Evolutionary conservation across 92 coral and sea anemone species (phyloP).

Genomic region (Diadumene lineata): DNA sequence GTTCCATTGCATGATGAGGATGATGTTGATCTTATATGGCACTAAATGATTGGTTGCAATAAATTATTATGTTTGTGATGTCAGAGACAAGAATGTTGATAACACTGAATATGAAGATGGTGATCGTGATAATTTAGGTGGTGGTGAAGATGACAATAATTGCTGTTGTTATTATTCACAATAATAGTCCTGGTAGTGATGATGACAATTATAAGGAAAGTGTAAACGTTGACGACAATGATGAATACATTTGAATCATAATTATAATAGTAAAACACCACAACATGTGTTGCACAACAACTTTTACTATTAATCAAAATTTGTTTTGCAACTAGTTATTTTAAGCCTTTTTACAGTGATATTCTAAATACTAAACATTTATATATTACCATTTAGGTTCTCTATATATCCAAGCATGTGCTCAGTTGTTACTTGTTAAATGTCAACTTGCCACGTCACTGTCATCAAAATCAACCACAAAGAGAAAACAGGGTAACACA

Average conservation of each 20-base stretch:
- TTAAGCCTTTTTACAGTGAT: no score
- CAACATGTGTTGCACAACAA: no score
- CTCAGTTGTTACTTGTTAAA: conserved; percentile 78
- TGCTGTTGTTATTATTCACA: not conserved
- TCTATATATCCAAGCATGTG: conserved; percentile 75
- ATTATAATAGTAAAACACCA: no score
- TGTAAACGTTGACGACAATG: no score
- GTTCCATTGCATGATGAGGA: not conserved
- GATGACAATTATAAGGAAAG: not conserved
- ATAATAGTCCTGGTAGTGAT: not conserved
- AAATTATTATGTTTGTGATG: not conserved
- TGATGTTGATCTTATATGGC: not conserved
- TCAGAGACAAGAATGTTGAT: no score
- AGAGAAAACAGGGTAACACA: conserved; percentile 55
- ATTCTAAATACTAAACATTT: no score
- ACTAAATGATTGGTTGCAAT: not conserved
- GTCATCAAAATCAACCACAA: conserved; percentile 28
- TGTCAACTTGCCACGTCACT: conserved; percentile 72
- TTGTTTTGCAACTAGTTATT: no score
- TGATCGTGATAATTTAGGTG: not conserved
- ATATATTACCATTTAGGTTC: conserved; percentile 82
- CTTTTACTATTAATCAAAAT: no score
- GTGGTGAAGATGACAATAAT: no score
- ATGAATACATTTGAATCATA: no score
- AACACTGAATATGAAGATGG: not conserved